phyloP scores from a whole-genome alignment of 2,113 vertebrate species.

The Phoenicopterus ruber region DNA sequence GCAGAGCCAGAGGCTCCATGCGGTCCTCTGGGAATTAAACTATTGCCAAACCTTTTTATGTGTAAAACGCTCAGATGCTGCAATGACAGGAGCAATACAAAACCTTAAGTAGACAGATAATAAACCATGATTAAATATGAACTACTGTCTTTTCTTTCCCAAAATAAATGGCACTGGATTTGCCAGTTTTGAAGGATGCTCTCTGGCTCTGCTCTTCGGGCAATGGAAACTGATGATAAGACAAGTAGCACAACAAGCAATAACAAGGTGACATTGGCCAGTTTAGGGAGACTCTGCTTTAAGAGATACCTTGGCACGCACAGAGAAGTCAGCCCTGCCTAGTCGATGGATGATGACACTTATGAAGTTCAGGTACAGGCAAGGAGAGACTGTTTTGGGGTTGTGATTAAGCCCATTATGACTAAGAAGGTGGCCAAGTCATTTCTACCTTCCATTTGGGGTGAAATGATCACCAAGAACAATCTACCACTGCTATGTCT shows the following conservation, averaged over 20 bases:
- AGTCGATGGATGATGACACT: background rate
- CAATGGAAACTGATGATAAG: background rate
- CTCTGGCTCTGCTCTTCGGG: background rate
- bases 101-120: background rate
- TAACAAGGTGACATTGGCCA: background rate
- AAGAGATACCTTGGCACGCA: background rate
- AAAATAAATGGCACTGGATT: background rate
- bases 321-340: background rate
- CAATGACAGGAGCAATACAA: background rate
- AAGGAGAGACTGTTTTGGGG: background rate
- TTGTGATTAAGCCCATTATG: background rate
- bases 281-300: background rate
- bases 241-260: background rate
- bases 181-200: background rate
- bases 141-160: background rate
- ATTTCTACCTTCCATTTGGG: background rate
- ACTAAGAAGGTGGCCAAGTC: background rate
- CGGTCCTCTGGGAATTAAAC: background rate
- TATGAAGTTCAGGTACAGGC: background rate
- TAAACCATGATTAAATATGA: slow-evolving; percentile 14
- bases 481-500: background rate
- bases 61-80: background rate
- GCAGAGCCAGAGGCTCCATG: background rate
- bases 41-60: background rate
- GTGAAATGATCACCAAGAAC: background rate